Evolutionary conservation across 2,888 invertebrate species (phyloP).

Genomic region (Melipona beecheii): DNA sequence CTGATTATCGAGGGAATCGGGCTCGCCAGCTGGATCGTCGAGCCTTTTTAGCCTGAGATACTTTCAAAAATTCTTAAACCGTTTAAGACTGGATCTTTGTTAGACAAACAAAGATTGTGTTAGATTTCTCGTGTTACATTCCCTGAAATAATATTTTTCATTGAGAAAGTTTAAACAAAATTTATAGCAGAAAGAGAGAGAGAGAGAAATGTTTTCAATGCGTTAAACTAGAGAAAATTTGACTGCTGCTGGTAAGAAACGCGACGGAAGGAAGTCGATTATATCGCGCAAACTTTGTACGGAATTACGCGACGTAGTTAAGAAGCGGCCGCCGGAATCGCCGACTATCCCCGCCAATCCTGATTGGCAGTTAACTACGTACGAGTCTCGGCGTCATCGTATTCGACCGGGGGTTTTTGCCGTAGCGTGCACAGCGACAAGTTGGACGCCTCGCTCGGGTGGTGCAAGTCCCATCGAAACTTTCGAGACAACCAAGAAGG

Average conservation of each 20-base stretch:
- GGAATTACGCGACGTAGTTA: slow-evolving; percentile 39
- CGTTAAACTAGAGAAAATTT: too few relatives aligned
- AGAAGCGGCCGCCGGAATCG: slow-evolving; percentile 32
- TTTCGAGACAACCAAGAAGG: slow-evolving; percentile 62
- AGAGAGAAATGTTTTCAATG: too few relatives aligned
- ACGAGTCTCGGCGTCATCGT: slow-evolving; percentile 23
- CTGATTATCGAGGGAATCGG: slow-evolving; percentile 9
- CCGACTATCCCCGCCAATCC: slow-evolving; percentile 53
- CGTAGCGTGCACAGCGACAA: slow-evolving; percentile 61
- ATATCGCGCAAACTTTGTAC: slow-evolving; percentile 35
- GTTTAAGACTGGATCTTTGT: not conserved
- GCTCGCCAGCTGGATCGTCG: not conserved
- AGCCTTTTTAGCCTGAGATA: not conserved
- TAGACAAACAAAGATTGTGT: too few relatives aligned
- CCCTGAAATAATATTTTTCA: too few relatives aligned
- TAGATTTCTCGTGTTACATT: not conserved
- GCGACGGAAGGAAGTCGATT: slow-evolving; percentile 19
- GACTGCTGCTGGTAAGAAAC: too few relatives aligned
- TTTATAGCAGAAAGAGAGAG: too few relatives aligned
- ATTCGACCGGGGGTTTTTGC: slow-evolving; percentile 51
- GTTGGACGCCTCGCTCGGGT: slow-evolving; percentile 58
- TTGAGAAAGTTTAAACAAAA: too few relatives aligned
- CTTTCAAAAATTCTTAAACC: not conserved
- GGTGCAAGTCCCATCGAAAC: slow-evolving; percentile 61
- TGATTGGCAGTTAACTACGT: slow-evolving; percentile 66